phyloP scores from a whole-genome alignment of 2,797 vertebrate species.

The Notolabrus celidotus region DNA sequence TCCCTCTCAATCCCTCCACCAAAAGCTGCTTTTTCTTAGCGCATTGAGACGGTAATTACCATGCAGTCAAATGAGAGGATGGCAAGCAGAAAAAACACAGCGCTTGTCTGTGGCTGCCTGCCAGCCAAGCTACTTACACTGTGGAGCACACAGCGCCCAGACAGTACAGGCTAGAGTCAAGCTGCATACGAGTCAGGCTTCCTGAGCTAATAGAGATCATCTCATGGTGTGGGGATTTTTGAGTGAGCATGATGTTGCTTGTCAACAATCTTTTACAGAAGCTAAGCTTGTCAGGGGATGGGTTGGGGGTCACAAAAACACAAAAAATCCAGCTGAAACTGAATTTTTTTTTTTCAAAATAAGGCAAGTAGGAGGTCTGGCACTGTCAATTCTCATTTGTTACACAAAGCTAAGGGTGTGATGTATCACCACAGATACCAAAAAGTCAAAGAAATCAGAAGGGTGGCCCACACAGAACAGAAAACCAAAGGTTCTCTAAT shows the following conservation, averaged over 20 bases:
- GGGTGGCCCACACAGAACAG: slow-evolving; percentile 32
- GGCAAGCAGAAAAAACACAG: slow-evolving; percentile 73
- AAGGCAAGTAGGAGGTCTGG: not conserved
- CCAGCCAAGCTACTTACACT: slow-evolving; percentile 77
- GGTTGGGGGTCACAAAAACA: slow-evolving; percentile 21
- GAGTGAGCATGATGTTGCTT: slow-evolving; percentile 36
- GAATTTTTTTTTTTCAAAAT: slow-evolving; percentile 4
- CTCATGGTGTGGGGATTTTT: slow-evolving; percentile 47
- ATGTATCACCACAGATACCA: not conserved
- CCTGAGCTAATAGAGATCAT: slow-evolving; percentile 66
- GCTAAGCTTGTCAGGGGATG: slow-evolving; percentile 15
- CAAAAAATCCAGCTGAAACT: slow-evolving; percentile 8
- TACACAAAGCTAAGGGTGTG: slow-evolving; percentile 15
- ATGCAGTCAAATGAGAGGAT: slow-evolving; percentile 80
- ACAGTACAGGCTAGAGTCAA: slow-evolving; percentile 54
- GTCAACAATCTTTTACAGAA: slow-evolving; percentile 32
- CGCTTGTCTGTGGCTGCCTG: slow-evolving; percentile 70
- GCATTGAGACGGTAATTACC: slow-evolving; percentile 79
- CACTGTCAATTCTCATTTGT: slow-evolving; percentile 12
- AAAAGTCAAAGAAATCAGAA: slow-evolving; percentile 37
- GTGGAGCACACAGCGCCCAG: slow-evolving; percentile 61
- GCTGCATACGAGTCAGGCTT: slow-evolving; percentile 46
- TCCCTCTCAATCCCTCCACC: slow-evolving; percentile 68
- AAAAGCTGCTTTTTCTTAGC: slow-evolving; percentile 73
- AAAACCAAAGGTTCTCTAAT: slow-evolving; percentile 53